Percentiles rank a stretch among this genome's conserved stretches.
Conservation (phyloP, 2,888 invertebrate genomes). For the Acrobasis suavella region DNA sequence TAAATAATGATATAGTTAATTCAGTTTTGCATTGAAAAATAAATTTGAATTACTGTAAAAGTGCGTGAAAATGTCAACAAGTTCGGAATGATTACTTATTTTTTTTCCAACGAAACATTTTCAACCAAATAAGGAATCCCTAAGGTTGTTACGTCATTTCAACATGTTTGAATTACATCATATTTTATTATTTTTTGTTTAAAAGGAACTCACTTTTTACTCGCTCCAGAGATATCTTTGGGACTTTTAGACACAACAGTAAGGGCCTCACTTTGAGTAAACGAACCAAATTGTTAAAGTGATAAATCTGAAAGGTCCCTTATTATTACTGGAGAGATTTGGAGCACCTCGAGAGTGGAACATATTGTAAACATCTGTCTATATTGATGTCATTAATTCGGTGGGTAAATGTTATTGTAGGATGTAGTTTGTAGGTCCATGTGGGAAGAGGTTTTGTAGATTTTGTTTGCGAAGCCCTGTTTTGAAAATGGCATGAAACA, state of each 20-base stretch:
- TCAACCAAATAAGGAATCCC: too few relatives aligned
- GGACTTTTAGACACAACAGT: conserved; percentile 1
- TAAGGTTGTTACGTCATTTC: neutral
- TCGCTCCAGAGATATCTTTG: neutral
- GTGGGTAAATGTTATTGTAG: conserved; percentile 9
- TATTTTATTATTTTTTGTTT: neutral
- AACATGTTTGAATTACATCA: neutral
- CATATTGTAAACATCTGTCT: conserved; percentile 13
- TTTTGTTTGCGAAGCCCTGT: neutral
- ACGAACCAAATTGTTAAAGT: conserved; percentile 40
- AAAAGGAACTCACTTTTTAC: neutral
- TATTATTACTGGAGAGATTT: conserved; percentile 42
- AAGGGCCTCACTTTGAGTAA: conserved; percentile 32
- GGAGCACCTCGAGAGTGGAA: conserved; percentile 11
- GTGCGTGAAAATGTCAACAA: too few relatives aligned
- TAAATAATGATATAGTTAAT: too few relatives aligned
- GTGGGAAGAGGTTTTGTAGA: neutral
- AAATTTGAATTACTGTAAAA: too few relatives aligned
- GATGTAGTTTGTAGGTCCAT: neutral
- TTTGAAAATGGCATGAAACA: neutral
- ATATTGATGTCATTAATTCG: conserved; percentile 1
- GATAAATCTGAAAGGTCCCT: conserved; percentile 40
- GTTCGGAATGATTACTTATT: too few relatives aligned
- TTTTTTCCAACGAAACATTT: too few relatives aligned
- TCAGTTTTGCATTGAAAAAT: too few relatives aligned